Conservation (phyloP, 2,797 vertebrate species). For the Propithecus perrieri region DNA sequence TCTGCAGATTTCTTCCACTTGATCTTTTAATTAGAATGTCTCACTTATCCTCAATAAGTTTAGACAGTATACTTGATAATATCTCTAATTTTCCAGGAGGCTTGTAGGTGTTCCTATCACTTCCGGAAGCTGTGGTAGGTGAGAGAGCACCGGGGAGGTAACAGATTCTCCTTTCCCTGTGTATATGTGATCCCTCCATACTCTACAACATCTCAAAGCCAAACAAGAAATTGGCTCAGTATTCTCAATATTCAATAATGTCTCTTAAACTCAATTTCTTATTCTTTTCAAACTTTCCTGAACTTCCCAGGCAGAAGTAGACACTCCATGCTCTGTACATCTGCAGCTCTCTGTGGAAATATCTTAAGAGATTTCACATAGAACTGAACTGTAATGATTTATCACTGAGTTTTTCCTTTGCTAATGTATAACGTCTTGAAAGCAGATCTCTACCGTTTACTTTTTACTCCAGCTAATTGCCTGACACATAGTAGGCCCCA, state of each 20-base stretch:
- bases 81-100: background rate
- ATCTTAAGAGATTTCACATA: background rate
- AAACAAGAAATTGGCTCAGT: background rate
- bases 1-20: background rate
- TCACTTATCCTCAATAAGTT: background rate
- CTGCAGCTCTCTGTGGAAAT: background rate
- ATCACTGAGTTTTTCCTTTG: background rate
- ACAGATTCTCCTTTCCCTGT: background rate
- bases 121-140: background rate
- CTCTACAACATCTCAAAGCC: background rate
- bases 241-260: background rate
- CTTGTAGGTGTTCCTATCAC: background rate
- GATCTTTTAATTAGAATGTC: background rate
- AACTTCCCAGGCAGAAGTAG: background rate
- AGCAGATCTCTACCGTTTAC: background rate
- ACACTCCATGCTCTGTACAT: background rate
- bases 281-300: background rate
- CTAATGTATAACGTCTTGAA: background rate
- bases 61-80: background rate
- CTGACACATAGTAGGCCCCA: background rate
- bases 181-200: background rate
- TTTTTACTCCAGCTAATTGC: background rate
- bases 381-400: background rate
- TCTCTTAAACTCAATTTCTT: background rate
- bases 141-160: background rate